Percentiles rank a stretch among this genome's conserved stretches.
These are phyloP conservation scores for Acanthoscelides obtectus DNA, from an alignment of 2,888 invertebrate genomes.

Conservation along the genomic window DNA sequence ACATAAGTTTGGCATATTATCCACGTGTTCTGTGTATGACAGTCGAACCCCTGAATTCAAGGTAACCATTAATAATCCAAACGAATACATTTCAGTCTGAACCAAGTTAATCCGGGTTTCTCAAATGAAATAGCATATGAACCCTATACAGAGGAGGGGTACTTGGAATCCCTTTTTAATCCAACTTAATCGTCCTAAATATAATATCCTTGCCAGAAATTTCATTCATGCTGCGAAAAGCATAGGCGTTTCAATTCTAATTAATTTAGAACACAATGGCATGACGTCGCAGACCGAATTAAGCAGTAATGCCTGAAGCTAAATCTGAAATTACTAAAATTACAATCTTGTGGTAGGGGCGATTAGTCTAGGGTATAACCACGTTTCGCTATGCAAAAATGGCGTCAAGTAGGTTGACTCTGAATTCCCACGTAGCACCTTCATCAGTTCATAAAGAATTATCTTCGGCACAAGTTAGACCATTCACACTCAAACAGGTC, in stretches of 20 bases:
- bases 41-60: too few relatives aligned
- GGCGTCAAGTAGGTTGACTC: too few relatives aligned
- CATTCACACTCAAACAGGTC: too few relatives aligned
- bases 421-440: too few relatives aligned
- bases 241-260: background rate
- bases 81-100: background rate
- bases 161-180: background rate
- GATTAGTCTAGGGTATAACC: too few relatives aligned
- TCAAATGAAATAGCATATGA: background rate
- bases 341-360: slow-evolving; percentile 5
- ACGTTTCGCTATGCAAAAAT: too few relatives aligned
- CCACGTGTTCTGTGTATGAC: too few relatives aligned
- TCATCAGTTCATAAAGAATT: too few relatives aligned
- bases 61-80: background rate
- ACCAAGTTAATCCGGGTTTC: background rate
- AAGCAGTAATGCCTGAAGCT: slow-evolving; percentile 10
- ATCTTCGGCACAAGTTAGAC: too few relatives aligned
- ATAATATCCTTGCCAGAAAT: background rate
- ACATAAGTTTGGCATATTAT: too few relatives aligned
- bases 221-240: background rate
- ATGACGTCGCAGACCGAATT: slow-evolving; percentile 8
- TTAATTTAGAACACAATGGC: slow-evolving; percentile 10
- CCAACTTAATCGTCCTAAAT: background rate
- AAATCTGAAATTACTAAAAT: slow-evolving; percentile 13
- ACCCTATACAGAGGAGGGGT: background rate